Percentiles rank a stretch among this genome's conserved stretches.
Conservation (phyloP, 2,888 invertebrate genomes). For the Synergus itoensis region DNA sequence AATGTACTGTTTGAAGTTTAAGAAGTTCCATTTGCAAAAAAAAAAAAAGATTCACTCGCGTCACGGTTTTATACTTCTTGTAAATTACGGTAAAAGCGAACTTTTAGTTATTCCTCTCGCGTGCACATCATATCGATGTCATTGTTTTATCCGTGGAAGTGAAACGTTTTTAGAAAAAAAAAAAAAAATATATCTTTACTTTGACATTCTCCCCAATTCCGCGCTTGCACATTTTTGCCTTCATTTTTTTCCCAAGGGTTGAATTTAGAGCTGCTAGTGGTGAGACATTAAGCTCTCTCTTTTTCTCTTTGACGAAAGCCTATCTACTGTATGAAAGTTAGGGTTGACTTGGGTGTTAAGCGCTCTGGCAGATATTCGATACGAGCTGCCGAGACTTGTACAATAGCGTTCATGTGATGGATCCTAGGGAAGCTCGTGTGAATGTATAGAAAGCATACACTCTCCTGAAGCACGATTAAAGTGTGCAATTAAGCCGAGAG, state of each 20-base stretch:
- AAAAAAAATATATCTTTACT: slow-evolving; percentile 8
- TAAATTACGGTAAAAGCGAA: background rate
- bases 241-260: slow-evolving; percentile 10
- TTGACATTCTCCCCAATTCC: background rate
- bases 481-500: slow-evolving; percentile 44
- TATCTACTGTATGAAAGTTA: slow-evolving; percentile 24
- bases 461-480: slow-evolving; percentile 49
- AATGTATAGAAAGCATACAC: slow-evolving; percentile 52
- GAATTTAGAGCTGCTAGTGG: slow-evolving; percentile 1
- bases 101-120: slow-evolving; percentile 1
- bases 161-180: background rate
- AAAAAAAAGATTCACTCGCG: background rate
- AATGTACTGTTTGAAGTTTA: background rate
- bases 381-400: slow-evolving; percentile 46
- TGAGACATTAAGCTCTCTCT: slow-evolving; percentile 11
- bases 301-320: slow-evolving; percentile 25
- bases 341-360: slow-evolving; percentile 47
- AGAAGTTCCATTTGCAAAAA: background rate
- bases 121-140: slow-evolving; percentile 15
- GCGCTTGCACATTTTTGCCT: slow-evolving; percentile 11
- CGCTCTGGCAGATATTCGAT: slow-evolving; percentile 52
- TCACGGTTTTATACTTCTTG: background rate
- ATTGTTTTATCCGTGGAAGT: slow-evolving; percentile 14
- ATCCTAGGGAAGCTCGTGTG: slow-evolving; percentile 10
- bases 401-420: slow-evolving; percentile 50